Percentiles rank a stretch among this genome's conserved stretches.
Evolutionary conservation across 2,113 vertebrate genomes (phyloP).

Genomic region (Pavo muticus): DNA sequence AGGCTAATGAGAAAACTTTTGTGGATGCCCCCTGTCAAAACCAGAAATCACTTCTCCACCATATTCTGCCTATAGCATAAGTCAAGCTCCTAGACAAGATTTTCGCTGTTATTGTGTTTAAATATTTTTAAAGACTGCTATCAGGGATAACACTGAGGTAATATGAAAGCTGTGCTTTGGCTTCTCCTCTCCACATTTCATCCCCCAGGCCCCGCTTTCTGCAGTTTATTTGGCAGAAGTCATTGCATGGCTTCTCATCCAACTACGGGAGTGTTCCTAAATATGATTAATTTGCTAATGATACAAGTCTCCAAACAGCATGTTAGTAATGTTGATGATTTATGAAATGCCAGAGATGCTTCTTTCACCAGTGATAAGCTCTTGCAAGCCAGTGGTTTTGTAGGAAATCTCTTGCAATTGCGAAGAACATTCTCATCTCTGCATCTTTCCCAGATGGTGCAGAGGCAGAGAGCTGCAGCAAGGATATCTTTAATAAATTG

Average conservation of each 20-base stretch:
- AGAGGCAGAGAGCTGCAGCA: conserved; percentile 8
- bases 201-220: not conserved
- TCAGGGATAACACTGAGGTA: conserved; percentile 37
- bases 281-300: conserved; percentile 36
- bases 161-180: not conserved
- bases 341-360: conserved; percentile 62
- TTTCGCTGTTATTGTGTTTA: not conserved
- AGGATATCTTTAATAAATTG: conserved; percentile 35
- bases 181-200: conserved; percentile 14
- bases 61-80: not conserved
- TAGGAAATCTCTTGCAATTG: not conserved
- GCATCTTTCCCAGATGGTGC: not conserved
- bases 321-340: conserved; percentile 21
- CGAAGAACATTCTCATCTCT: not conserved
- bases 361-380: conserved; percentile 22
- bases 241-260: not conserved
- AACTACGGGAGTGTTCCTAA: not conserved
- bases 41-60: not conserved
- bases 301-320: conserved; percentile 36
- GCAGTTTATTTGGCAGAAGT: conserved; percentile 35
- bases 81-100: not conserved
- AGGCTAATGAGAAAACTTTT: not conserved
- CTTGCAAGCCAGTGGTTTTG: conserved; percentile 14
- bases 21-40: not conserved
- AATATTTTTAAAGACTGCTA: conserved; percentile 27